phyloP scores from a whole-genome alignment of 30 jellyfish, hydroid and myxozoan genomes.

The Aurelia aurita complex sp. Pacific region DNA sequence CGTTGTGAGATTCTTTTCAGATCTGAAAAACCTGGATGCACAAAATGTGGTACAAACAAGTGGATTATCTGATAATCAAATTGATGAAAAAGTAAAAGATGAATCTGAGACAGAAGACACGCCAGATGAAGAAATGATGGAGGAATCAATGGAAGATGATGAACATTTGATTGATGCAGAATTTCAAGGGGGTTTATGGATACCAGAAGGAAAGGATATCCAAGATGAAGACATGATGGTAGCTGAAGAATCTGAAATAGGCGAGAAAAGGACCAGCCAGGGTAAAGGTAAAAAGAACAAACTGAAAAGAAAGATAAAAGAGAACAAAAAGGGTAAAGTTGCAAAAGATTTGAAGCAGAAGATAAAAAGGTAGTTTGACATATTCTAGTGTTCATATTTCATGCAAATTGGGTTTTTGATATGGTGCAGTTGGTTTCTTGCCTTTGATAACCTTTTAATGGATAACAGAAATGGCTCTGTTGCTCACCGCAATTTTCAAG shows the following conservation, averaged over 20 bases:
- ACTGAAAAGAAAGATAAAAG: slow-evolving; percentile 37
- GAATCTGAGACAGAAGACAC: slow-evolving; percentile 6
- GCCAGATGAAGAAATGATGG: background rate
- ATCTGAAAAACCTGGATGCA: background rate
- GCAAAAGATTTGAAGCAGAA: slow-evolving; percentile 2
- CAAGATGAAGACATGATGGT: background rate
- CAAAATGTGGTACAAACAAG: too few relatives aligned
- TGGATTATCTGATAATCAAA: background rate
- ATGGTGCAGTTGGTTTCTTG: too few relatives aligned
- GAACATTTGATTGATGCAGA: background rate
- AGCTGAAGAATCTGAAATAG: slow-evolving; percentile 13
- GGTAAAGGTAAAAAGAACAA: slow-evolving; percentile 4
- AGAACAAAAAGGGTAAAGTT: slow-evolving; percentile 22
- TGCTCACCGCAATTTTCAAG: too few relatives aligned
- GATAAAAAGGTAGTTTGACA: slow-evolving; percentile 17
- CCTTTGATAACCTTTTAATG: too few relatives aligned
- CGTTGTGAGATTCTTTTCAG: background rate
- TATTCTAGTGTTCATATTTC: slow-evolving; percentile 5
- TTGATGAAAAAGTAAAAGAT: background rate
- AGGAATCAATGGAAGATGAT: slow-evolving; percentile 2
- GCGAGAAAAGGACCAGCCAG: background rate
- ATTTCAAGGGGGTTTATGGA: too few relatives aligned
- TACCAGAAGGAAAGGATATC: background rate
- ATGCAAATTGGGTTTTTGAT: slow-evolving; percentile 8
- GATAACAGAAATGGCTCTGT: too few relatives aligned